These are phyloP conservation scores for Tineola bisselliella DNA, from an alignment of 2,888 invertebrate genomes.

Conservation along the genomic window DNA sequence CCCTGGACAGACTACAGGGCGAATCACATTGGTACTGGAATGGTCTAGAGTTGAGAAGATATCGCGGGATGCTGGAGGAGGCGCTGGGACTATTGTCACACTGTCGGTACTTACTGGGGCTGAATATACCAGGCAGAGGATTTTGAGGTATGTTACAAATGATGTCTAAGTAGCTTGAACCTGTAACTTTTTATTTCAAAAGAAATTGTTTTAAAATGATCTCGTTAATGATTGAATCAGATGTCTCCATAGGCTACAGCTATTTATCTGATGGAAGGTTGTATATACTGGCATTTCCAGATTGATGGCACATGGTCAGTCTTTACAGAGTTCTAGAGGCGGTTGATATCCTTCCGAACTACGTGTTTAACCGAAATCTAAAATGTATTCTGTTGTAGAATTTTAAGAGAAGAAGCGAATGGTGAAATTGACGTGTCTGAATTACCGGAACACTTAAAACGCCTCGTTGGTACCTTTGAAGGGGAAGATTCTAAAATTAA, in stretches of 20 bases:
- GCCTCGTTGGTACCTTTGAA: conserved; percentile 37
- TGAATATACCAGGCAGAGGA: conserved; percentile 40
- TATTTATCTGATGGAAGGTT: too few species aligned
- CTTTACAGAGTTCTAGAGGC: too few species aligned
- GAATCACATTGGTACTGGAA: conserved; percentile 30
- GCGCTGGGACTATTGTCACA: conserved; percentile 33
- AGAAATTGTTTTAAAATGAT: too few species aligned
- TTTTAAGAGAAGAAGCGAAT: conserved; percentile 34
- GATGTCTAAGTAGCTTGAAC: too few species aligned
- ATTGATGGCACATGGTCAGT: too few species aligned
- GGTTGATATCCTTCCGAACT: too few species aligned
- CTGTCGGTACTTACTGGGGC: conserved; percentile 45
- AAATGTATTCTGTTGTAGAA: conserved; percentile 29
- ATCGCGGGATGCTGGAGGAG: conserved; percentile 24
- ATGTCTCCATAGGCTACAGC: too few species aligned
- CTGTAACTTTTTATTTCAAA: too few species aligned
- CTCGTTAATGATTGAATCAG: too few species aligned
- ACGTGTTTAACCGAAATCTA: too few species aligned
- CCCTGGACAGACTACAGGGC: conserved; percentile 29
- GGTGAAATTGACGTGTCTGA: conserved; percentile 39
- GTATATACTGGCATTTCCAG: too few species aligned
- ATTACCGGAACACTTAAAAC: conserved; percentile 43
- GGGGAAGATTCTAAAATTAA: conserved; percentile 43
- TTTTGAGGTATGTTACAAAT: conserved; percentile 34
- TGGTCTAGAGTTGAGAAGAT: conserved; percentile 44